phyloP scores from a whole-genome alignment of 2,113 vertebrate species.

The Phylloscopus trochilus region DNA sequence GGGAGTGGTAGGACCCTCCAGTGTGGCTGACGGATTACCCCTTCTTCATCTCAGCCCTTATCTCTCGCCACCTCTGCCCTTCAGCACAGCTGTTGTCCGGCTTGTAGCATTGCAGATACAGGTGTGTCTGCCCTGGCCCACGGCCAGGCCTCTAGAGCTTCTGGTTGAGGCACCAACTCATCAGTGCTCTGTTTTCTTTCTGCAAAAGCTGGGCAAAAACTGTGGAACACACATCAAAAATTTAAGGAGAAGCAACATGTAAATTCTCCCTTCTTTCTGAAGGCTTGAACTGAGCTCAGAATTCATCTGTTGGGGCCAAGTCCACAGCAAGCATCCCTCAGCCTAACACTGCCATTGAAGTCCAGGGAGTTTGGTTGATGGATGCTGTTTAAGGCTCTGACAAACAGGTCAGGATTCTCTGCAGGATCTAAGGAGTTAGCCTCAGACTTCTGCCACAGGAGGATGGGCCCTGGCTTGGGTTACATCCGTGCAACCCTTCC shows the following conservation, averaged over 20 bases:
- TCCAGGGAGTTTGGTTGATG: constrained; percentile 28
- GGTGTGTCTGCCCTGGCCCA: constrained; percentile 82
- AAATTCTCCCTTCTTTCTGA: constrained; percentile 22
- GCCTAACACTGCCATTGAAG: constrained; percentile 5
- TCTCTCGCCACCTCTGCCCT: constrained; percentile 97
- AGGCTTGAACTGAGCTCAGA: constrained; percentile 52
- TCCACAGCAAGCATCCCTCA: constrained; percentile 20
- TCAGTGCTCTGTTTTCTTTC: constrained; percentile 71
- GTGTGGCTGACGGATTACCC: constrained; percentile 96
- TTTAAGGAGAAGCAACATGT: not conserved
- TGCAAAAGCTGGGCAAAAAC: constrained; percentile 84
- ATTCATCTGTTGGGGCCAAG: constrained; percentile 7
- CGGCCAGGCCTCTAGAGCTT: constrained; percentile 67
- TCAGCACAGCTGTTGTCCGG: constrained; percentile 98
- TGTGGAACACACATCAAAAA: constrained; percentile 67
- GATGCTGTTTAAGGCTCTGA: constrained; percentile 34
- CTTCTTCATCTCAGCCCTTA: constrained; percentile 99
- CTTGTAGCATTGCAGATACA: constrained; percentile 99
- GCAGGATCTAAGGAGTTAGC: not conserved
- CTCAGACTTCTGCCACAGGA: not conserved
- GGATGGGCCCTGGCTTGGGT: not conserved
- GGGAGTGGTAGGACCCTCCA: constrained; percentile 98
- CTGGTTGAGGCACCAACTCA: constrained; percentile 69
- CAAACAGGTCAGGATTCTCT: not conserved
- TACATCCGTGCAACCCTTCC: not conserved